These are phyloP conservation scores for Amphiprion ocellaris DNA, from an alignment of 2,113 vertebrate genomes.

Conservation along the genomic window DNA sequence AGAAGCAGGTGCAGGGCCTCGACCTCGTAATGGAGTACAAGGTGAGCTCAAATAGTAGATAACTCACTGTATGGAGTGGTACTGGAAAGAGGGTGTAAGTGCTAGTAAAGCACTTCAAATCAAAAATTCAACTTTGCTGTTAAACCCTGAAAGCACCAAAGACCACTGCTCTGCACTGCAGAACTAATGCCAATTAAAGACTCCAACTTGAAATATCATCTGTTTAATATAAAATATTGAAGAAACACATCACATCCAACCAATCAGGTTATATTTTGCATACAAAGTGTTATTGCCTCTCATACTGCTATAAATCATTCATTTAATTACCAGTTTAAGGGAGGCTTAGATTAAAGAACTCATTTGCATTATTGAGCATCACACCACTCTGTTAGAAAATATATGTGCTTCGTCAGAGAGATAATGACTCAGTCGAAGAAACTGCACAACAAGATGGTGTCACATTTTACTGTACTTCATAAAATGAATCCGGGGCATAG, in stretches of 20 bases:
- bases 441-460: constrained; percentile 46
- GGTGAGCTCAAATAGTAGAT: constrained; percentile 64
- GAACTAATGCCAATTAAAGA: constrained; percentile 13
- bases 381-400: constrained; percentile 55
- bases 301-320: constrained; percentile 57
- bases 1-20: constrained; percentile 76
- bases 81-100: neutral
- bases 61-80: constrained; percentile 36
- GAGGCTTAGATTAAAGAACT: constrained; percentile 62
- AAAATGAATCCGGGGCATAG: constrained; percentile 54
- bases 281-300: constrained; percentile 50
- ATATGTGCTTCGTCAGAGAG: constrained; percentile 56
- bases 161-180: neutral
- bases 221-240: constrained; percentile 41
- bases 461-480: constrained; percentile 55
- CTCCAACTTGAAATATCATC: constrained; percentile 22
- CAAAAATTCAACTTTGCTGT: neutral
- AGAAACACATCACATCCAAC: constrained; percentile 38
- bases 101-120: constrained; percentile 5
- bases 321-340: constrained; percentile 71
- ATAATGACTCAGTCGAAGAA: constrained; percentile 65
- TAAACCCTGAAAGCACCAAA: constrained; percentile 17
- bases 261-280: constrained; percentile 54
- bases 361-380: constrained; percentile 76
- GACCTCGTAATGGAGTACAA: constrained; percentile 71